Base-by-base conservation (phyloP, 2,113 vertebrate genomes). In the Sebastes schlegelii region DNA sequence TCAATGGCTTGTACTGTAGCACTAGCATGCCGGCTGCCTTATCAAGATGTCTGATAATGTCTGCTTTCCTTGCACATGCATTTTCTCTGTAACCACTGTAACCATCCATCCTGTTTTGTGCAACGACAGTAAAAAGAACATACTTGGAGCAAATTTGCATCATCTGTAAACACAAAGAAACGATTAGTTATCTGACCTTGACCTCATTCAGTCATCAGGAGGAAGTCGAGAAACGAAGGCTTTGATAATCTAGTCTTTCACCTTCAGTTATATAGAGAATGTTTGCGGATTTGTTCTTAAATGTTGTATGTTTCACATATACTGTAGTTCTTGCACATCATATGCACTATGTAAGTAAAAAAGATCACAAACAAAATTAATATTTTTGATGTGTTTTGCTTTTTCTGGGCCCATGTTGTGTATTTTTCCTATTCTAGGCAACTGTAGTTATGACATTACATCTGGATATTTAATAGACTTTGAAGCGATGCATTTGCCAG, bases 1-100 rank as follows among this genome's bases (percentile, higher is more conserved):
- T 63, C 13, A 40, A 46, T n/a, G 5, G 23, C 49, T 23, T 64
- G 34, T 65, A 8, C 23, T 62, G 23, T 2, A 49, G 49, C 80
- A 58, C 16, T 23, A 58, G 70, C 66, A 46, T 66, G 66, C 46
- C 6, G 2, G 45, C 48, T 40, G 40, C 65, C 79, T 83, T 86
- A 92, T 89, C 89, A 86, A 85, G 83, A 88, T 88, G n/a, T 70
- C 66, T 78, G 91, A 87, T 89, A 74, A 54, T 19, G 70, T 71
- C 21, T 69, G 54, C 55, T 81, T 48, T 79, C 14, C 40, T 65
- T 64, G 60, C 51, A 17, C 17, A 45, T 60, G 80, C 58, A 10
- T 61, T 82, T 77, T 58, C 10, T 60, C 6, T 68, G 62, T 26
- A 84, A 85, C 83, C 82, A 49, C 86, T 62, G 64, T 11, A 78